phyloP scores from a whole-genome alignment of 2,797 vertebrate species.

The Tachyglossus aculeatus region DNA sequence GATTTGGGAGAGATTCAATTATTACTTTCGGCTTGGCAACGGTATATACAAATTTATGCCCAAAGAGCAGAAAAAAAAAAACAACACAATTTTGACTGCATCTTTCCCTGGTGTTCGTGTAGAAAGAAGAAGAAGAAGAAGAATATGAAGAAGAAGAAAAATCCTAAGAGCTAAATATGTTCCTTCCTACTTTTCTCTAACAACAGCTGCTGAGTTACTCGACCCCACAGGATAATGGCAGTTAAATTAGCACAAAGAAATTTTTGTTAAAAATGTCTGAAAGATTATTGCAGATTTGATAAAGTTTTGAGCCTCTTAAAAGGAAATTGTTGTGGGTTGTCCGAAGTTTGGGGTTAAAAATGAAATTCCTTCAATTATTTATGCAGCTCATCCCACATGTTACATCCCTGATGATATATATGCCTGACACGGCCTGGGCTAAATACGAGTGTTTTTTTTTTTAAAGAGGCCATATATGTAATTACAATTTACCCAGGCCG shows the following conservation, averaged over 20 bases:
- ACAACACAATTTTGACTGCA: background rate
- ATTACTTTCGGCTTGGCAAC: slow-evolving; percentile 82
- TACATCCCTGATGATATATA: background rate
- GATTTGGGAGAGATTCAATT: slow-evolving; percentile 87
- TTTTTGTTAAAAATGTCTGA: slow-evolving; percentile 11
- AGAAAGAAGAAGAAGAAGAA: slow-evolving; percentile 9
- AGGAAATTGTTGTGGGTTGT: background rate
- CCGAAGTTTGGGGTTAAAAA: background rate
- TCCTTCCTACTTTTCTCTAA: background rate
- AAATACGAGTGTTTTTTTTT: no score
- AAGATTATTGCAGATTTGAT: background rate
- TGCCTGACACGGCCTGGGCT: no score
- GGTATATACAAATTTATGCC: slow-evolving; percentile 67
- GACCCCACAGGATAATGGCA: background rate
- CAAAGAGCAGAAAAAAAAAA: slow-evolving; percentile 15
- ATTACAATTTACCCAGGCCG: background rate
- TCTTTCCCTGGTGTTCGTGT: slow-evolving; percentile 15
- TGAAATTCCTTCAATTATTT: background rate
- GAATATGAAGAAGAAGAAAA: background rate
- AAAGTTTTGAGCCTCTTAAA: background rate
- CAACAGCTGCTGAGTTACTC: background rate
- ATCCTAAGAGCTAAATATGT: background rate
- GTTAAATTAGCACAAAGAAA: slow-evolving; percentile 8
- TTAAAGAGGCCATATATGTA: background rate
- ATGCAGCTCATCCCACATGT: background rate